A percentile compares a stretch with the other conserved stretches of the same genome.
phyloP scores from a whole-genome alignment of 2,797 vertebrate species.

The Bradypus variegatus region DNA sequence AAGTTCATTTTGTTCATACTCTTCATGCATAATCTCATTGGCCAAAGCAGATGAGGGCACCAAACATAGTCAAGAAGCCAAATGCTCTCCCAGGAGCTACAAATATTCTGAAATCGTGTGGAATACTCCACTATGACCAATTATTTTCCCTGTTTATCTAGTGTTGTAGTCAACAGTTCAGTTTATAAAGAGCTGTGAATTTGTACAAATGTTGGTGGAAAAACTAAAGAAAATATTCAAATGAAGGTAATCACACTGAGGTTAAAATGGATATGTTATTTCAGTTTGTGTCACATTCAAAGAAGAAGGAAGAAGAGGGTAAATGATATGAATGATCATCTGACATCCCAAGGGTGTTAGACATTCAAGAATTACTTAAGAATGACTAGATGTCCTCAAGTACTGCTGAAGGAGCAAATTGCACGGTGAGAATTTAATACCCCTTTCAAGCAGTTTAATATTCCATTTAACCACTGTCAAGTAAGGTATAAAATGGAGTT shows the following conservation, averaged over 20 bases:
- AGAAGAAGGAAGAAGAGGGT: background rate
- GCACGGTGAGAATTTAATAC: background rate
- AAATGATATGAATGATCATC: background rate
- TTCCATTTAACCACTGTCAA: background rate
- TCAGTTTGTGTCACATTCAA: background rate
- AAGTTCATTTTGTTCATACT: background rate
- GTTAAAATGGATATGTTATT: no score
- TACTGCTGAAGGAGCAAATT: background rate
- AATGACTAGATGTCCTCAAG: background rate
- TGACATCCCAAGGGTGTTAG: background rate
- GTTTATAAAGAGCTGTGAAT: no score
- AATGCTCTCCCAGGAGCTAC: background rate
- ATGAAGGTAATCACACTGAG: no score
- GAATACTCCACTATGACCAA: no score
- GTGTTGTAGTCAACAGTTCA: no score
- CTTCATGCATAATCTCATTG: background rate
- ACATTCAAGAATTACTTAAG: background rate
- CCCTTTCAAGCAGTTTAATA: background rate
- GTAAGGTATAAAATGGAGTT: background rate
- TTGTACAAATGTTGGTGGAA: background rate
- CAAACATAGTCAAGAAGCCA: background rate
- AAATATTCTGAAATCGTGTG: background rate
- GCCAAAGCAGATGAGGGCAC: background rate
- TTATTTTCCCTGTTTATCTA: no score
- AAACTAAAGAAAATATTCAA: no score